Evolutionary conservation across 2,113 vertebrate species (phyloP).

Genomic region (Rhipidura dahli): DNA sequence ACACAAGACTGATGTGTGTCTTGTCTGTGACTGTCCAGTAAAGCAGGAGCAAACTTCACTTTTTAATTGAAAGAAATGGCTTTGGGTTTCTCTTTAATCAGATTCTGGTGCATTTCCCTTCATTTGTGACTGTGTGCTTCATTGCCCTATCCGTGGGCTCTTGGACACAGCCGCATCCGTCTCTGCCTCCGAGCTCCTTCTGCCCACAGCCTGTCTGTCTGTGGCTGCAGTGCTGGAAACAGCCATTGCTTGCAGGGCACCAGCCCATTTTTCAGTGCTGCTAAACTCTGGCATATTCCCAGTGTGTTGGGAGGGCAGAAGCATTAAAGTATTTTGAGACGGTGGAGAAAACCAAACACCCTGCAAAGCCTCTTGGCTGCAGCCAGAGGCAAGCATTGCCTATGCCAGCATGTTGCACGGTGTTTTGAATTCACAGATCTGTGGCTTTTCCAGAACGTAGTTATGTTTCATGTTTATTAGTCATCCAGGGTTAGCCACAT

Average conservation of each 20-base stretch:
- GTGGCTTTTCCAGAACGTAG: neutral
- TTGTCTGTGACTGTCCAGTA: neutral
- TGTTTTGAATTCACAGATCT: neutral
- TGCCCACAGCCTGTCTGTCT: rapidly evolving
- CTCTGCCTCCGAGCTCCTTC: neutral
- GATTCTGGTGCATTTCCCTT: neutral
- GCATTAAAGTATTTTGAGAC: neutral
- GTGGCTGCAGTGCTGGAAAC: neutral
- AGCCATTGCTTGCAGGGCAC: neutral
- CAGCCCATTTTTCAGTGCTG: rapidly evolving
- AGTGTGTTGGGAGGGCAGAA: neutral
- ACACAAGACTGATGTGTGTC: too few relatives aligned
- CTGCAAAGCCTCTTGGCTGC: neutral
- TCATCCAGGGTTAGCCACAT: neutral
- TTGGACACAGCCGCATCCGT: rapidly evolving
- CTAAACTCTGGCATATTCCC: rapidly evolving
- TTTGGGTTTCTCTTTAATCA: neutral
- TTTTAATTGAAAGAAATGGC: neutral
- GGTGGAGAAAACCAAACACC: neutral
- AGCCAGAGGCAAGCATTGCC: neutral
- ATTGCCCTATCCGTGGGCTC: rapidly evolving
- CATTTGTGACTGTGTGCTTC: neutral
- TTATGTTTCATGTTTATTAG: neutral
- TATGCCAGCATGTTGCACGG: rapidly evolving
- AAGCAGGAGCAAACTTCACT: neutral